Evolutionary conservation across 2,113 vertebrate genomes (phyloP), one percentile per base, ranked within the genome.

Genomic region (Poeciliopsis occidentalis): DNA sequence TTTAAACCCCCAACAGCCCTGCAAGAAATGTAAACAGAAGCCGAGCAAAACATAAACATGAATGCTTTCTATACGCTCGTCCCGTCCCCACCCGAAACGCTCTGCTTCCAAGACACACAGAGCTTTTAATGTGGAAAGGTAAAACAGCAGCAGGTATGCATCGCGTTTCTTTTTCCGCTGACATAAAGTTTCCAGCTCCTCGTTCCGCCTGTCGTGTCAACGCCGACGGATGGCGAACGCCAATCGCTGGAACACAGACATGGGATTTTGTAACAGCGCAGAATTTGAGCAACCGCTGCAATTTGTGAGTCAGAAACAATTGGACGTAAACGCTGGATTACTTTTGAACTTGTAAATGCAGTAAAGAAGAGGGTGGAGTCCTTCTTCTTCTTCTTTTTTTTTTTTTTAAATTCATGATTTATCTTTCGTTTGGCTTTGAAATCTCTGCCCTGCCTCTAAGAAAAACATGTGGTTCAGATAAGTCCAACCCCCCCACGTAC

Each of bases 391-490:
- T 29, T 29, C 29, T 61, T 76, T 60, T 41, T 41, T 41, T 79
- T 84, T 74, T 66, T 68, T 85, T 75, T 65, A 67, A 27, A 41
- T 73, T 66, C 31, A 61, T 69, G 75, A 85, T 81, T 89, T 89
- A 90, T 88, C 85, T 89, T 85, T 76, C 26, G 82, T 91, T 89
- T 83, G 12, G 51, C 76, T 89, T 87, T 63, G 89, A 80, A 26
- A 81, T 65, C 51, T 69, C 62, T 60, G 67, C 37, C 71, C 77
- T 76, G 80, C 83, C 81, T 60, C 24, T 74, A 62, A 82, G 67
- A 91, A 89, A 89, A 91, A 92, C 92, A 94, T 72, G 64, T 93
- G 91, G 82, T 90, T 92, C 80, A 77, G 91, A 94, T 93, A 91
- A 90, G 70, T 60, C 31, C 75, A 75, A 54, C 90, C 90, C 87